phyloP scores from a whole-genome alignment of 2,797 vertebrate genomes.

The Geotrypetes seraphini region DNA sequence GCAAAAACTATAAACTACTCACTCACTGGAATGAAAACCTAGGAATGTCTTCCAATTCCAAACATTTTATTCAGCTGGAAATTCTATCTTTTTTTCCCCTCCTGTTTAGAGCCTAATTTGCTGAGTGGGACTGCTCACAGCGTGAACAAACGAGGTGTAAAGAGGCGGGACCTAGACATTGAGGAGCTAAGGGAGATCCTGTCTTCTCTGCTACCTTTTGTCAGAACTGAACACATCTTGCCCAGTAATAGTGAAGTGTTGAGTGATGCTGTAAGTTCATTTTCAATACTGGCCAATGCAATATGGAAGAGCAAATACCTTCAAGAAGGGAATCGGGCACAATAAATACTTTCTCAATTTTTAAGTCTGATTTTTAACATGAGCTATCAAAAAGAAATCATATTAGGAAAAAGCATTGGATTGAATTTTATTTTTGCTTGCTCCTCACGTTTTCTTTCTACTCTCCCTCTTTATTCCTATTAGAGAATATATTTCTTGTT shows the following conservation, averaged over 20 bases:
- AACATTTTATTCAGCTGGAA: not conserved
- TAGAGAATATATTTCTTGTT: too few relatives aligned
- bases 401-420: too few relatives aligned
- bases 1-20: too few relatives aligned
- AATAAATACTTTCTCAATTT: too few relatives aligned
- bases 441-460: too few relatives aligned
- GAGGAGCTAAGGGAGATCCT: constrained; percentile 94
- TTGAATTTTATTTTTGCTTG: too few relatives aligned
- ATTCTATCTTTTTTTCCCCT: constrained; percentile 6
- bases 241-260: constrained; percentile 83
- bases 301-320: not conserved
- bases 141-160: constrained; percentile 94
- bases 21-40: too few relatives aligned
- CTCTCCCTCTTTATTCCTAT: too few relatives aligned
- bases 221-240: constrained; percentile 90
- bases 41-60: not conserved
- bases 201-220: constrained; percentile 81
- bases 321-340: too few relatives aligned
- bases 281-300: too few relatives aligned
- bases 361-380: too few relatives aligned
- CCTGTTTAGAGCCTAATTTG: constrained; percentile 82
- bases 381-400: too few relatives aligned
- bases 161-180: constrained; percentile 87
- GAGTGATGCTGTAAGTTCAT: constrained; percentile 67
- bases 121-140: constrained; percentile 95